Evolutionary conservation across 2,113 vertebrate genomes (phyloP).

Genomic region (Dicaeum eximium): DNA sequence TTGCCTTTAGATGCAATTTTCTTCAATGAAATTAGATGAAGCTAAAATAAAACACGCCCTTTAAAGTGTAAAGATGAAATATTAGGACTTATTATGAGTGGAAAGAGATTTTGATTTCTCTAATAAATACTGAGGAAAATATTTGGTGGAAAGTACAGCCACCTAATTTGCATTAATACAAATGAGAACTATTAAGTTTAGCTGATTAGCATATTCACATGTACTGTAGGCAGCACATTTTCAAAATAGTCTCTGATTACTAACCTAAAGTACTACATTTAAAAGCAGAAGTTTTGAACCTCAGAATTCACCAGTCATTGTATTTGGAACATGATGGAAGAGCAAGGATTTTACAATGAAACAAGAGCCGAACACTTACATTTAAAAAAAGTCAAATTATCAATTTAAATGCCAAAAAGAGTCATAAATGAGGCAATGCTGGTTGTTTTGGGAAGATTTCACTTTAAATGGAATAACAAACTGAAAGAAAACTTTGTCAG

Average conservation of each 20-base stretch:
- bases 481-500: background rate
- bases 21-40: slow-evolving; percentile 77
- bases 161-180: slow-evolving; percentile 79
- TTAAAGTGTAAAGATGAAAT: slow-evolving; percentile 76
- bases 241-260: slow-evolving; percentile 72
- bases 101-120: slow-evolving; percentile 68
- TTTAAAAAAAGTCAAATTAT: too few relatives aligned
- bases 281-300: slow-evolving; percentile 43
- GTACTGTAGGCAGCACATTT: slow-evolving; percentile 64
- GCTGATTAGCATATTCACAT: slow-evolving; percentile 78
- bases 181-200: slow-evolving; percentile 76
- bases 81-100: slow-evolving; percentile 66
- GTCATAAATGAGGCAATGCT: background rate
- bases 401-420: background rate
- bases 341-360: background rate
- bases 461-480: background rate
- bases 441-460: background rate
- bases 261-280: slow-evolving; percentile 32
- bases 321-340: background rate
- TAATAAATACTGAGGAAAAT: slow-evolving; percentile 78
- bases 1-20: slow-evolving; percentile 78
- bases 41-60: slow-evolving; percentile 72
- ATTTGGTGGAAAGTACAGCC: slow-evolving; percentile 72
- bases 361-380: background rate
- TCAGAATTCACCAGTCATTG: background rate